Evolutionary conservation across 2,888 invertebrate genomes (phyloP), one percentile per base, ranked within the genome.

Genomic region (Sphaerophoria rueppellii): DNA sequence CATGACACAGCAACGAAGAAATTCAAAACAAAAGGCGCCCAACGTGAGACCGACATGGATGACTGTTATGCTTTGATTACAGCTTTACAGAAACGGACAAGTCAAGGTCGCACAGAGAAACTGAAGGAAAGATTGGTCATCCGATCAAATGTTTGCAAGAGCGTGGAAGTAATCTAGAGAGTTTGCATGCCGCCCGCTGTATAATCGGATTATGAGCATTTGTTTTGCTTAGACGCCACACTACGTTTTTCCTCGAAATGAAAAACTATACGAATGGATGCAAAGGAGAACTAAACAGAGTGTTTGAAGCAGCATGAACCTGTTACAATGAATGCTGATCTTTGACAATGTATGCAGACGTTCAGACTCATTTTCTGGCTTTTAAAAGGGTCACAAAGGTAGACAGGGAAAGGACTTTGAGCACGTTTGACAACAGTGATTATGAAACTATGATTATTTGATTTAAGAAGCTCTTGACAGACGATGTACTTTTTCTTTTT

Each of bases 111-210:
- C 43, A 43, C 4, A 34, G 50, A 54, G 40, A 46, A 24, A 16
- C 55, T 14, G 48, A 65, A 35, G 6, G 9, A 58, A 40, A 43
- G 58, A 71, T 75, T 72, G 79, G 83, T 69, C 75, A 67, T 83
- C 55, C 72, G 76, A 76, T 81, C 85, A 76, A 85, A 85, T 81
- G 85, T 85, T 81, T 76, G 69, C 58, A 85, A 73, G 80, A 76
- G 73, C 73, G 70, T 85, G 80, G 73, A 80, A 77, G 85, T 81
- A 83, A 83, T 83, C 83, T 76, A 65, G 69, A 76, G 85, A 77
- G 70, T 77, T 2, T 24, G 24, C 24, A 24, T 24, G 24, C 24
- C 24, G 24, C 70, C 73, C 69, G 73, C 58, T 65, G 70, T 76
- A 67, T 73, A 85, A 81, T 85, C 80, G 70, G 67, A 80, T 76